A percentile compares a stretch with the other conserved stretches of the same genome.
phyloP scores from a whole-genome alignment of 2,113 vertebrate species.

The Menura novaehollandiae region DNA sequence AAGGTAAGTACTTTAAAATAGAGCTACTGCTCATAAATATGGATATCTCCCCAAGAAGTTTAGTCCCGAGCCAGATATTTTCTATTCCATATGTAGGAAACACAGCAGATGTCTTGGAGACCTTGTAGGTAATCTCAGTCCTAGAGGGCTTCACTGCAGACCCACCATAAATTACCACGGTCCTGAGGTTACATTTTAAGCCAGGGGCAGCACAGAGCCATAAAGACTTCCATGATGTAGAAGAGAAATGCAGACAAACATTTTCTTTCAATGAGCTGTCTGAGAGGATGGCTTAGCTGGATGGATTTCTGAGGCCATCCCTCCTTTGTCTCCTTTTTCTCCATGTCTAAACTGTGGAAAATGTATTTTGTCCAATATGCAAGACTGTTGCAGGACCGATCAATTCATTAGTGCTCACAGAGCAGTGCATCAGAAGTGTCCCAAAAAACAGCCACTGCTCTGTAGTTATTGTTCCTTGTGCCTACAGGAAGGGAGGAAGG shows the following conservation, averaged over 20 bases:
- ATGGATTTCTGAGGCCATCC: neutral
- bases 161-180: neutral
- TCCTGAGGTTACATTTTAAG: neutral
- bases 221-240: neutral
- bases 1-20: neutral
- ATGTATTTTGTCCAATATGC: fast-evolving
- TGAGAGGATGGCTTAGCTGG: neutral
- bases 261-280: neutral
- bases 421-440: neutral
- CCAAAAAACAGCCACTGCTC: neutral
- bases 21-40: neutral
- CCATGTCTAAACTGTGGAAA: neutral
- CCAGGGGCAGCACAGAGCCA: neutral
- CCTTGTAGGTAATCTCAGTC: neutral
- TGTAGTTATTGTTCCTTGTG: neutral
- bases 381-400: neutral
- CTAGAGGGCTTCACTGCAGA: neutral
- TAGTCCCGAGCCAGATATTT: neutral
- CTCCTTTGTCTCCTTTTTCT: neutral
- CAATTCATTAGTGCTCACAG: neutral
- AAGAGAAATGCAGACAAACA: neutral
- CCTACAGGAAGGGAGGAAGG: neutral
- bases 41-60: neutral
- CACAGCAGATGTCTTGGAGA: neutral
- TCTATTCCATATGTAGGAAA: neutral